Base-by-base conservation (phyloP, 1,140 invertebrate species). In the Camponotus pennsylvanicus region DNA sequence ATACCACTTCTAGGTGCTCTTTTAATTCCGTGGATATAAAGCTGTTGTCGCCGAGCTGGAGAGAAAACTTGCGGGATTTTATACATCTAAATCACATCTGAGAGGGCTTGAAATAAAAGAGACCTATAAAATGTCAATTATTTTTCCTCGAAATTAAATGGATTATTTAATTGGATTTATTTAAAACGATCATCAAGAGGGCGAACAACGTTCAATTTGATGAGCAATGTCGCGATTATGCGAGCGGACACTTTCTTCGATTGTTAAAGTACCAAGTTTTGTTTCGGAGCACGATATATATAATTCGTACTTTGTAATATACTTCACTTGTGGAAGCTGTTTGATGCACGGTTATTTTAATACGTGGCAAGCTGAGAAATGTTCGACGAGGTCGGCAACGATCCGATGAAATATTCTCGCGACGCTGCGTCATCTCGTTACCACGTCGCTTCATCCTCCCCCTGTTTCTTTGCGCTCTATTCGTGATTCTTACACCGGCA, bases 331-430 rank as follows among this genome's bases (percentile, higher is more conserved):
- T 57, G 78, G 37, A 75, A 49, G 42, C 80, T 64, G 42, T 84
- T 84, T 75, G 70, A 84, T 71, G 80, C 55, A 75, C 55, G 57
- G 18, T 84, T 40, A 42, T 84, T 84, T 84, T 52, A 76, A 57
- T 69, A 61, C 79, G 55, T 75, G 63, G 80, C 55, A 64, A 84
- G 34, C 40, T 18, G 27, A 76, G 13, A 13, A 63, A 49, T 32
- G 27, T 83, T 75, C 80, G 64, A 15, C 64, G 21, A 42, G 79
- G 18, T 18, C 5, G 57, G 75, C 69, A 75, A 76, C 80, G 57
- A 83, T 52, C 40, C 57, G 34, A 71, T 61, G 80, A 83, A 83
- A 84, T 84, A 84, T 76, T 76, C 80, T 84, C 80, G 63, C 37
- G 34, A 8, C 45, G 42, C 49, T 45, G 64, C 52, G 64, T 80